Base-by-base conservation (phyloP, 2,888 invertebrate genomes). In the Anthophora plumipes region DNA sequence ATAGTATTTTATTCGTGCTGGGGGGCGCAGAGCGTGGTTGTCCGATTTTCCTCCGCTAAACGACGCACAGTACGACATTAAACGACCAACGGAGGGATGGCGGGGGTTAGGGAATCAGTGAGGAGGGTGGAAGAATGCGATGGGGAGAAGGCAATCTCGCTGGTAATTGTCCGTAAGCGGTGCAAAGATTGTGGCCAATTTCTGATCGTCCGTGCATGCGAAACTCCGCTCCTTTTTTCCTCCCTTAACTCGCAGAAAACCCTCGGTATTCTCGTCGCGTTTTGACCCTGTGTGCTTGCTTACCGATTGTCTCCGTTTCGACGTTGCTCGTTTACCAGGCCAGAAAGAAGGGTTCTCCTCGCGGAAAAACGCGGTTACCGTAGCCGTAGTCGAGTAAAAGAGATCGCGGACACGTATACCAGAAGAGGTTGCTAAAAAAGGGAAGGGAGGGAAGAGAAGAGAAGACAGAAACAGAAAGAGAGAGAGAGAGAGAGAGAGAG, bases 161-260 rank as follows among this genome's bases (percentile, higher is more conserved):
- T 82, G 86, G 92, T 91, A 91, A 91, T 91, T 91, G 90, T 89
- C 89, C 89, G 89, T 90, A 85, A 89, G 89, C 87, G 85, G 87
- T 73, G 87, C 88, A 89, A 90, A 89, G 90, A 91, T 91, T 88
- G 88, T 85, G 84, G 88, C 88, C 90, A 90, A 91, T 91, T 92
- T 91, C 89, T 85, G 88, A 77, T 86, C 87, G 83, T 77, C 83
- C 90, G 87, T 90, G 89, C 89, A 90, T 91, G 85, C 75, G 79
- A 74, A 79, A 80, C 71, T 59, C 82, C 85, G 78, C 69, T 14
- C 39, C 20, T 20, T 25, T 59, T 52, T 46, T 4, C 37, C 12
- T 48, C 22, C 43, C 48, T 52, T 25, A 55, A n/a, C 31, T 61
- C 22, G 11, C 14, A 3, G 14, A 2, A 31, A 17, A 8, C 14